Percentiles rank a stretch among this genome's conserved stretches.
phyloP scores from a whole-genome alignment of 1,140 invertebrate genomes.

The Neocloeon triangulifer region DNA sequence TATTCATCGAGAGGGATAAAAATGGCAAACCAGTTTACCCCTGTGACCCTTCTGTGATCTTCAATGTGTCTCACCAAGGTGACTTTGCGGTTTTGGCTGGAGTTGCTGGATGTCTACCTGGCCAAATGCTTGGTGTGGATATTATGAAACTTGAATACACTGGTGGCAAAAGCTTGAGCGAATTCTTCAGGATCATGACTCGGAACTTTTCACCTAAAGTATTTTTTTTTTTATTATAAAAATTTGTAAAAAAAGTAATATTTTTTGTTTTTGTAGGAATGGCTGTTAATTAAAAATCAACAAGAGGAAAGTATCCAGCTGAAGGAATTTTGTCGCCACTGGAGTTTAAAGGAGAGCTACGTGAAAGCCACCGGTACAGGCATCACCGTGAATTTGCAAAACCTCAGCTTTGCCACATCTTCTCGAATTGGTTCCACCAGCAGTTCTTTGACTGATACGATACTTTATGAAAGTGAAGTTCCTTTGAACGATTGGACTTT shows the following conservation, averaged over 20 bases:
- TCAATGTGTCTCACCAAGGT: conserved; percentile 89
- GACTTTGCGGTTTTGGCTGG: conserved; percentile 63
- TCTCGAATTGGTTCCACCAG: conserved; percentile 20
- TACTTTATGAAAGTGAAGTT: conserved; percentile 34
- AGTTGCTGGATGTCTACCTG: conserved; percentile 29
- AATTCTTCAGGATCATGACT: conserved; percentile 74
- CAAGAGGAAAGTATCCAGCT: conserved; percentile 30
- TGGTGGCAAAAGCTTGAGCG: conserved; percentile 32
- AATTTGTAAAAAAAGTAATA: too few relatives aligned
- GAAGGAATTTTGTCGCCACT: conserved; percentile 60
- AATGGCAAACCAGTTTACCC: conserved; percentile 35
- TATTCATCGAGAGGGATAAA: conserved; percentile 34
- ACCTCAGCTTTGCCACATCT: conserved; percentile 48
- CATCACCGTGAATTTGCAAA: conserved; percentile 48
- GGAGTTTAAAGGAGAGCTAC: conserved; percentile 91
- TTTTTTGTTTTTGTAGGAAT: too few relatives aligned
- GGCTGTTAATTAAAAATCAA: conserved; percentile 11
- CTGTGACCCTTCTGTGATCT: conserved; percentile 19
- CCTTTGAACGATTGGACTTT: conserved; percentile 50
- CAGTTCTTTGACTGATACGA: conserved; percentile 34
- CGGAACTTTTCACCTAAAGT: conserved; percentile 65
- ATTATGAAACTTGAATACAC: conserved; percentile 49
- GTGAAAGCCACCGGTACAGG: conserved; percentile 78
- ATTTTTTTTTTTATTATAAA: too few relatives aligned
- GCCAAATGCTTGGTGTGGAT: conserved; percentile 38